Evolutionary conservation across 2,888 invertebrate genomes (phyloP).

Genomic region (Troides oblongomaculatus): DNA sequence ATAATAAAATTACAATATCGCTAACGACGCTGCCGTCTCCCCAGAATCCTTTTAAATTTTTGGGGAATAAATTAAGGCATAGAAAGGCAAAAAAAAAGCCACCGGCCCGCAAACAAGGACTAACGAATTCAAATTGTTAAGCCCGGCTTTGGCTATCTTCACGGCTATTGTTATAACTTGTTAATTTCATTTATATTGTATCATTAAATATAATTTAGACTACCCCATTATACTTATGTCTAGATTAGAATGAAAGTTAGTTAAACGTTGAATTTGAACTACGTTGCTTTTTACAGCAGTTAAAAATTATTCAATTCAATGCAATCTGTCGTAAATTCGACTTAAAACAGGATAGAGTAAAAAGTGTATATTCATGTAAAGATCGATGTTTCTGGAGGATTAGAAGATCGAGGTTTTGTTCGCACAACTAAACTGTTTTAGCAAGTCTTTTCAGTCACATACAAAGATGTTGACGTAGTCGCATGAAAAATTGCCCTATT

Average conservation of each 20-base stretch:
- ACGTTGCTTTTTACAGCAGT: too few species aligned
- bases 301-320: too few species aligned
- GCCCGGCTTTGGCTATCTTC: slow-evolving; percentile 46
- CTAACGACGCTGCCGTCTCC: slow-evolving; percentile 74
- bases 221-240: too few species aligned
- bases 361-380: too few species aligned
- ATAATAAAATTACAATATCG: slow-evolving; percentile 82
- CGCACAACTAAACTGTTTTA: too few species aligned
- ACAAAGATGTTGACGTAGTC: slow-evolving; percentile 48
- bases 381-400: too few species aligned
- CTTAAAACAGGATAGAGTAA: too few species aligned
- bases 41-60: slow-evolving; percentile 79
- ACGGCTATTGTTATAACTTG: slow-evolving; percentile 43
- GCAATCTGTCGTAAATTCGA: too few species aligned
- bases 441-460: slow-evolving; percentile 43
- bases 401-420: too few species aligned
- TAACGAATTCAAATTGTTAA: slow-evolving; percentile 65
- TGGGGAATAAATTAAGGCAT: slow-evolving; percentile 74
- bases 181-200: slow-evolving; percentile 30
- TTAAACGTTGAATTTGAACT: too few species aligned
- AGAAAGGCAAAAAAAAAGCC: slow-evolving; percentile 61
- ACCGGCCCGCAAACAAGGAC: slow-evolving; percentile 61
- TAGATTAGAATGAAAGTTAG: too few species aligned
- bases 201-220: too few species aligned
- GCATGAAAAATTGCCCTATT: slow-evolving; percentile 78